Evolutionary conservation across 2,888 invertebrate species (phyloP).

Genomic region (Trachelus stipa): DNA sequence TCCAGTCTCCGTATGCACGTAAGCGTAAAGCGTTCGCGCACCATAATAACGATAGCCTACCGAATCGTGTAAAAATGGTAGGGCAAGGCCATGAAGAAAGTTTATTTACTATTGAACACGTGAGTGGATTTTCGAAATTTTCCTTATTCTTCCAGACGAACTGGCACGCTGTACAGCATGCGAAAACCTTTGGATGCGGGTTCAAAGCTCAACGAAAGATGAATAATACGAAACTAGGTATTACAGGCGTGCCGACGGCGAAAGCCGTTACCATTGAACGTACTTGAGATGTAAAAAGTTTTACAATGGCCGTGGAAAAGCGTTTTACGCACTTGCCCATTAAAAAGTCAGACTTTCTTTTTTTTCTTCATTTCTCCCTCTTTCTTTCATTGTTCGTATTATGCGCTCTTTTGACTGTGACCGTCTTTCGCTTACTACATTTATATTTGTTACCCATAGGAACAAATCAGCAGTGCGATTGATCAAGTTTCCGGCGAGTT

Average conservation of each 20-base stretch:
- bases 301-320: not conserved
- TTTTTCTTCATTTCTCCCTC: not conserved
- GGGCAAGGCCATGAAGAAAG: slow-evolving; percentile 15
- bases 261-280: not conserved
- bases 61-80: not conserved
- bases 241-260: not conserved
- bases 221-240: not conserved
- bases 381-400: not conserved
- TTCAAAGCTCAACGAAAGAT: not conserved
- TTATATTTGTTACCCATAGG: not conserved
- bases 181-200: not conserved
- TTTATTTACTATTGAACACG: slow-evolving; percentile 25
- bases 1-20: slow-evolving; percentile 8
- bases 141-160: not conserved
- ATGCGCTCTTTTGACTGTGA: not conserved
- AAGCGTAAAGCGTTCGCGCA: slow-evolving; percentile 16
- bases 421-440: not conserved
- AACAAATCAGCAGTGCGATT: not conserved
- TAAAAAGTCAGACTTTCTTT: not conserved
- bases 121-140: slow-evolving; percentile 11
- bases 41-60: not conserved
- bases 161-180: not conserved
- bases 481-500: not conserved
- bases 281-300: not conserved
- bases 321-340: slow-evolving; percentile 3